Base-by-base conservation (phyloP, 2,888 invertebrate species). In the Emmelina monodactyla region DNA sequence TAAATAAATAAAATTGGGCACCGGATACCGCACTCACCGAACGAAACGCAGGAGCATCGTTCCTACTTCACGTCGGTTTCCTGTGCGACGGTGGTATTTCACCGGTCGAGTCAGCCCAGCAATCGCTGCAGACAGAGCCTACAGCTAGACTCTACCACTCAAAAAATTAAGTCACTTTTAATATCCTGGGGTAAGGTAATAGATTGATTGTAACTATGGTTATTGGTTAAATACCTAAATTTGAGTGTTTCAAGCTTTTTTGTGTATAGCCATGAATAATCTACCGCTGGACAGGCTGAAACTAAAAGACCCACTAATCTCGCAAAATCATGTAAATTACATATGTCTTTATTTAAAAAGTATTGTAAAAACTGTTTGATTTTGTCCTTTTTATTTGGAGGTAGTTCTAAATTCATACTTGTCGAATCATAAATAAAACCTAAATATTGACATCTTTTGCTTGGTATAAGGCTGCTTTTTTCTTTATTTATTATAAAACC, bases 231-330 rank as follows among this genome's bases (percentile, higher is more conserved):
- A 16, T n/a, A 16, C 16, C 6, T 4, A 16, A 16, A 31, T 31
- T 31, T 31, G 10, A 12, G 16, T 11, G 12, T 10, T 31, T 31
- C 31, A 16, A 31, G 16, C 16, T 29, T 14, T 12, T 41, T 43
- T n/a, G 35, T 38, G 14, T 39, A 37, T 9, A 39, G 10, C 33
- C 37, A 34, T 7, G 39, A 35, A 14, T 43, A 43, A 3, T 36
- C 16, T 10, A 41, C 16, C 1, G 39, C 39, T 12, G 35, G 37
- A 15, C 43, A 42, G 2, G 39, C 43, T 9, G 43, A 32, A 11
- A 37, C 28, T 16, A 43, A 16, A 4, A 32, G 10, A 2, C 41
- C 41, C 14, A 41, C 33, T 16, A 39, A 13, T 28, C 14, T 22
- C 11, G 33, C 28, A n/a, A n/a, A n/a, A n/a, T n/a, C n/a, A 16